Evolutionary conservation across 2,113 vertebrate genomes (phyloP), one percentile per base, ranked within the genome.

Genomic region (Heloderma charlesbogerti): DNA sequence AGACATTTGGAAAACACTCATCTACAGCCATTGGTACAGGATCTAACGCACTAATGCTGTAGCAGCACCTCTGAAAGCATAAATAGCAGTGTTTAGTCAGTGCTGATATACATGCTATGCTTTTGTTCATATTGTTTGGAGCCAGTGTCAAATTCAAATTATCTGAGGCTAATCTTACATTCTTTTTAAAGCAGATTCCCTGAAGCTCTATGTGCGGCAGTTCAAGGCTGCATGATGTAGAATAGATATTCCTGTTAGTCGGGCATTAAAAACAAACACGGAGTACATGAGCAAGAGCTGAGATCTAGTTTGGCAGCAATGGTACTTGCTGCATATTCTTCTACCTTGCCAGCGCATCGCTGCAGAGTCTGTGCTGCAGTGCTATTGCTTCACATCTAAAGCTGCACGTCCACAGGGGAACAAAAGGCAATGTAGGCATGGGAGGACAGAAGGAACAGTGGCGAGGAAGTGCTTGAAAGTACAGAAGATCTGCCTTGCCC

Each of bases 311-410:
- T 6, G 3, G 67, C 89, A 90, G 72, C 10, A 13, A 4, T 27
- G 29, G 31, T 5, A 25, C n/a, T n/a, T 29, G 57, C 69, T 87
- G n/a, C 1, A 0, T 91, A 93, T 67, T 77, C 87, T 78, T 87
- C 89, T 74, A 66, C 84, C 34, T 84, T 75, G 86, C 54, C 48
- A 86, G 87, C 4, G 34, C 91, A 79, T 67, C 92, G 57, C 91
- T 92, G 93, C 92, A 82, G 85, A 89, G 57, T 31, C 71, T 69
- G 72, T 93, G 95, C 95, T 94, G 94, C 95, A 94, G 25, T 72
- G 91, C 18, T 66, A n/a, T 86, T 95, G 91, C 87, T 86, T 60
- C 71, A 40, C 20, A 71, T 6, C 12, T 40, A 45, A 75, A 79
- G 3, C 74, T 89, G 67, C 85, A 82, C 90, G 51, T 79, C 80